Conservation (phyloP, 2,113 vertebrate genomes). For the Globicephala melas region DNA sequence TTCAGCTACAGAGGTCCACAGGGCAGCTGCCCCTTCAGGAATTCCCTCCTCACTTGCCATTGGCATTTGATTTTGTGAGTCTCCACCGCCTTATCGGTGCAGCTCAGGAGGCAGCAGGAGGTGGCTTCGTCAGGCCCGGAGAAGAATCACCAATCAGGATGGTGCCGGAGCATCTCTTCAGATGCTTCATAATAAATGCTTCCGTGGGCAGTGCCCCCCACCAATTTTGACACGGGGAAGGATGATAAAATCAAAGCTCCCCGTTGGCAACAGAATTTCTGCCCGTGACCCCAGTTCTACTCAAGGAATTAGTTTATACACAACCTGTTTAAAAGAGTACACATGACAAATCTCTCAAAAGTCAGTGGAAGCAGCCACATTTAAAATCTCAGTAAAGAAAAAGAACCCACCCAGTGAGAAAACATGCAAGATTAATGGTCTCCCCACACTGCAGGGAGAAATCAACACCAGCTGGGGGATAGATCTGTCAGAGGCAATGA, state of each 20-base stretch:
- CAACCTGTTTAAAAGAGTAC: slow-evolving; percentile 44
- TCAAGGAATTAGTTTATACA: slow-evolving; percentile 43
- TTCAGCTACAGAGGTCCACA: neutral
- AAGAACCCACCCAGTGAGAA: neutral
- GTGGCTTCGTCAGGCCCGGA: neutral
- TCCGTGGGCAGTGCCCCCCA: neutral
- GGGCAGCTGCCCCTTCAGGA: neutral
- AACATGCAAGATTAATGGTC: slow-evolving; percentile 55
- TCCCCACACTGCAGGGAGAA: neutral
- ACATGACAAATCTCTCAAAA: slow-evolving; percentile 58
- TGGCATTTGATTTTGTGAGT: too few species aligned
- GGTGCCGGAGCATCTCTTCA: neutral
- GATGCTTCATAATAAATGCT: neutral
- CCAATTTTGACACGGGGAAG: neutral
- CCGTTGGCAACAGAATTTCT: neutral
- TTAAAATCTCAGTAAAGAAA: slow-evolving; percentile 56
- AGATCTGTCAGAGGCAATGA: slow-evolving; percentile 8
- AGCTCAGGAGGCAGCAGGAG: neutral
- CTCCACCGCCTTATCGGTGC: neutral
- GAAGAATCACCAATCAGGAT: neutral
- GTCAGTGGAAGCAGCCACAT: slow-evolving; percentile 34
- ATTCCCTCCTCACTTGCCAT: neutral
- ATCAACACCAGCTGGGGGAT: slow-evolving; percentile 41
- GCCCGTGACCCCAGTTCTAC: slow-evolving; percentile 28
- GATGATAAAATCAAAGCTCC: slow-evolving; percentile 4